Evolutionary conservation across 2,888 invertebrate genomes (phyloP).

Genomic region (Drosophila leonis): DNA sequence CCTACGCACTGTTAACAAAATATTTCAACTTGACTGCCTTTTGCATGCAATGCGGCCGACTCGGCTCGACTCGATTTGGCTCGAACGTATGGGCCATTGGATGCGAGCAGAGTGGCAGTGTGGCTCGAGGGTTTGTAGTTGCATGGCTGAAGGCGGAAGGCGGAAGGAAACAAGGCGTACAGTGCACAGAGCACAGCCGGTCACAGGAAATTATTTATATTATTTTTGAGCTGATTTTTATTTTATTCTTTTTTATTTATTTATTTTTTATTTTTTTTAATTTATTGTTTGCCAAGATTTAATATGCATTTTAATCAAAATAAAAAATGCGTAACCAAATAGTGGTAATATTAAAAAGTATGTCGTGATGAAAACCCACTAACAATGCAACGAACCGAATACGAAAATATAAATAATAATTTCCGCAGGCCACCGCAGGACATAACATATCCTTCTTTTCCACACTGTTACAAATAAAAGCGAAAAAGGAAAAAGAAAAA

Average conservation of each 20-base stretch:
- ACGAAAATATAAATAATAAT: conserved; percentile 75
- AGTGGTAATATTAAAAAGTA: conserved; percentile 49
- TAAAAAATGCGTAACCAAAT: conserved; percentile 28
- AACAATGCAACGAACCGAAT: conserved; percentile 46
- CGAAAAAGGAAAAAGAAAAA: conserved; percentile 22
- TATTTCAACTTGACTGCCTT: conserved; percentile 61
- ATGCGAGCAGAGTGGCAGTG: conserved; percentile 3
- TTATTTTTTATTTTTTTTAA: conserved; percentile 20
- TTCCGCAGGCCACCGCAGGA: conserved; percentile 71
- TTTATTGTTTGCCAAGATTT: conserved; percentile 61
- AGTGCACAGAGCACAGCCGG: conserved; percentile 40
- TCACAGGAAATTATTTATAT: conserved; percentile 79
- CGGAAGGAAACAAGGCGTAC: conserved; percentile 69
- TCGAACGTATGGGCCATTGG: conserved; percentile 20
- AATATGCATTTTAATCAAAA: conserved; percentile 75
- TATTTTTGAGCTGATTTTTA: conserved; percentile 64
- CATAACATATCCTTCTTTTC: conserved; percentile 55
- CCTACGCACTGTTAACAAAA: conserved; percentile 59
- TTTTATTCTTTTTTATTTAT: conserved; percentile 3
- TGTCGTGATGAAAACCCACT: conserved; percentile 35
- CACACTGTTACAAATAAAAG: conserved; percentile 30
- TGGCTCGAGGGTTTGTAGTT: conserved; percentile 41
- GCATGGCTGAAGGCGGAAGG: conserved; percentile 54
- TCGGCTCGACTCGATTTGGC: conserved; percentile 6
- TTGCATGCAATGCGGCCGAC: conserved; percentile 46